Conservation (phyloP, 2,113 vertebrate species). For the Colius striatus region DNA sequence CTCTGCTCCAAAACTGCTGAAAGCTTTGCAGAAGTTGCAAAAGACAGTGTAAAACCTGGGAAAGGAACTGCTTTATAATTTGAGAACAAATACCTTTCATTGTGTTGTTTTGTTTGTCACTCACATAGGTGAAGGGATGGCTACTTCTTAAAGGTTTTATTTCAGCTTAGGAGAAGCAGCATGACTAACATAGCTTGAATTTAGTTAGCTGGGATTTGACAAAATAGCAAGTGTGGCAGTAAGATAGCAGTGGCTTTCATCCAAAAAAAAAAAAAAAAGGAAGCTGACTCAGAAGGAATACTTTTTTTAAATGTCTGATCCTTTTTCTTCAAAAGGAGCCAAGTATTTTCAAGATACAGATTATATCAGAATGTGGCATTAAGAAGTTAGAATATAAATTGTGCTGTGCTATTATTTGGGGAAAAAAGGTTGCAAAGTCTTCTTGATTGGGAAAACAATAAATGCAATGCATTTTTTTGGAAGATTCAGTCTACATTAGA, state of each 20-base stretch:
- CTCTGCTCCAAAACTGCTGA: background rate
- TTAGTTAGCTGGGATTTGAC: background rate
- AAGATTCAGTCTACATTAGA: background rate
- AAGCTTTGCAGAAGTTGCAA: background rate
- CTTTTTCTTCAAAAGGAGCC: background rate
- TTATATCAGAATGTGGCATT: background rate
- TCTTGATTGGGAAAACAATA: background rate
- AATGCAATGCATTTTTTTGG: background rate
- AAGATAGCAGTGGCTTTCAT: background rate
- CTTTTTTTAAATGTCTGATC: background rate
- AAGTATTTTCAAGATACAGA: background rate
- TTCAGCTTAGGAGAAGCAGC: background rate
- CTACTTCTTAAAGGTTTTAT: background rate
- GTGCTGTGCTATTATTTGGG: background rate
- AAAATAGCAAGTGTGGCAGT: background rate
- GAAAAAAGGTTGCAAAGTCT: accelerated
- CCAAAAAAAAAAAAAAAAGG: background rate
- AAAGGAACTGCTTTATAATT: background rate
- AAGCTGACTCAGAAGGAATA: background rate
- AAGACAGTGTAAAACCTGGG: background rate
- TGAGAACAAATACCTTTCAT: background rate
- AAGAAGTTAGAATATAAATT: background rate
- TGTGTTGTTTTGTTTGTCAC: background rate
- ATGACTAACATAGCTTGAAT: background rate
- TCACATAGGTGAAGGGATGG: background rate